phyloP scores from a whole-genome alignment of 2,113 vertebrate species.

The Panthera uncia region DNA sequence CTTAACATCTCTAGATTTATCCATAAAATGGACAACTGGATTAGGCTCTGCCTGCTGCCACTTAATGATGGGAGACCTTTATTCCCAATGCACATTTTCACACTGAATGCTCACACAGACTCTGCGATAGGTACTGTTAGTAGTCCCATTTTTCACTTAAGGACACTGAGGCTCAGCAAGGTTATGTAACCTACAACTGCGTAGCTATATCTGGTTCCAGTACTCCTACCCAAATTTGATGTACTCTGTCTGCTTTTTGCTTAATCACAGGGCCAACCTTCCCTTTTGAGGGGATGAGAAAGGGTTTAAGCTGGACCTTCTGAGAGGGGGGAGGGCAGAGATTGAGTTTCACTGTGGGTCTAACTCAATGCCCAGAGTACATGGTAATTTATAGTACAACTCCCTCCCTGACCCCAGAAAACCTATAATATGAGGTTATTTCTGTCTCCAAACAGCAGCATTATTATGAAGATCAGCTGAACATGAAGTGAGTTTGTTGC shows the following conservation, averaged over 20 bases:
- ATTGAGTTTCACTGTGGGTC: slow-evolving; percentile 32
- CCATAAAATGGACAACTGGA: not conserved
- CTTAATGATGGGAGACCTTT: not conserved
- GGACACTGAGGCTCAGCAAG: not conserved
- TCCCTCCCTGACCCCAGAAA: not conserved
- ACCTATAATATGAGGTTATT: slow-evolving; percentile 54
- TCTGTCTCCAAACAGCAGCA: not conserved
- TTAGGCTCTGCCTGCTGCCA: not conserved
- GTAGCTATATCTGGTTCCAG: not conserved
- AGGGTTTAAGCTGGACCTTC: slow-evolving; percentile 15
- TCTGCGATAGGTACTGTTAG: not conserved
- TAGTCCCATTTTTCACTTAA: not conserved
- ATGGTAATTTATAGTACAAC: slow-evolving; percentile 34
- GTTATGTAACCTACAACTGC: not conserved
- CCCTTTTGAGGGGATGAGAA: not conserved
- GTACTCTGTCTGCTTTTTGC: not conserved
- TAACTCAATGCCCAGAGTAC: not conserved
- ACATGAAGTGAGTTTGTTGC: not conserved
- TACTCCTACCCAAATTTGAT: not conserved
- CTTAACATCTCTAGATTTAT: not conserved
- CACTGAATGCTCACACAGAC: not conserved
- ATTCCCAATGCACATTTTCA: not conserved
- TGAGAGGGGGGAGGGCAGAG: not conserved
- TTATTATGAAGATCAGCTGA: slow-evolving; percentile 35
- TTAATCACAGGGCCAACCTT: not conserved